Conservation (phyloP, 2,797 vertebrate genomes). For the Enteromius anoplus region DNA sequence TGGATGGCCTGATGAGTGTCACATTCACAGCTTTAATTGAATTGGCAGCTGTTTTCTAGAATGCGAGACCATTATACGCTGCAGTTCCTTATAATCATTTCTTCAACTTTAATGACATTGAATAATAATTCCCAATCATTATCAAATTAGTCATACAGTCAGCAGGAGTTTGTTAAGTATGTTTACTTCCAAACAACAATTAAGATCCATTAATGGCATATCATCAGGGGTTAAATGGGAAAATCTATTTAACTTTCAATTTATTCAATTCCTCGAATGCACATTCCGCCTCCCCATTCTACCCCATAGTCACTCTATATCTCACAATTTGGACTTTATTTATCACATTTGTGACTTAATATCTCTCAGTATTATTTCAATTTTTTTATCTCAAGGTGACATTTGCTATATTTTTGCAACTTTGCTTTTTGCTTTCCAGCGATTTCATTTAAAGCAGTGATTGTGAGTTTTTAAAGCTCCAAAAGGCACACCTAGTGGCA, state of each 20-base stretch:
- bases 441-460: too few species aligned
- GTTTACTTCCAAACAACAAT: neutral
- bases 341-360: neutral
- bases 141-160: neutral
- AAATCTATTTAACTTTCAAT: neutral
- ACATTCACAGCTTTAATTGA: constrained; percentile 13
- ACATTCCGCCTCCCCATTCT: neutral
- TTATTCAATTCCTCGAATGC: neutral
- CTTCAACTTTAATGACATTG: constrained; percentile 9
- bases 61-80: neutral
- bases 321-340: neutral
- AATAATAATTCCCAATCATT: neutral
- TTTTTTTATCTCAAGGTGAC: too few species aligned
- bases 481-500: too few species aligned
- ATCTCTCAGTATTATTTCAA: too few species aligned
- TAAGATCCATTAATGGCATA: neutral
- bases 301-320: neutral
- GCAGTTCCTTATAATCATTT: neutral
- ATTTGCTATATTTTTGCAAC: too few species aligned
- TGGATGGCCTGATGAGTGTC: neutral
- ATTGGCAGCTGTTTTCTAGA: neutral
- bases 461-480: too few species aligned
- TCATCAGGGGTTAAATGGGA: neutral
- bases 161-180: neutral
- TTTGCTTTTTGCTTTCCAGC: too few species aligned